Percentiles rank a stretch among this genome's conserved stretches.
Conservation (phyloP, 1,140 invertebrate genomes). For the Drosophila paulistorum region DNA sequence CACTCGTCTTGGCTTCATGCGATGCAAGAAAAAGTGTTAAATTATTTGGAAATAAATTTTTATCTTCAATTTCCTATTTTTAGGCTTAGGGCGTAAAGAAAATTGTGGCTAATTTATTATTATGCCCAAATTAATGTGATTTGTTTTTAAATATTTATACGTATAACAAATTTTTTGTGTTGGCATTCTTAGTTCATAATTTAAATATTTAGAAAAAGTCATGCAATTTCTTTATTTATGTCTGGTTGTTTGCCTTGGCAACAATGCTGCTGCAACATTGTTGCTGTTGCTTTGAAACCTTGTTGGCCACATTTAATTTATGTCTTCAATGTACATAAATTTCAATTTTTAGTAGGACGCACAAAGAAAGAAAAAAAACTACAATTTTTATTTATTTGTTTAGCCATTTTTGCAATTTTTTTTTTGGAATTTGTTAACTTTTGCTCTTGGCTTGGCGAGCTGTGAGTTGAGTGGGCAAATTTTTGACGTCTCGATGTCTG, state of each 20-base stretch:
- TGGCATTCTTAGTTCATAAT: background rate
- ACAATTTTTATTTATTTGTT: slow-evolving; percentile 66
- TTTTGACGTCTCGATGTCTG: slow-evolving; percentile 77
- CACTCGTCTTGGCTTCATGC: background rate
- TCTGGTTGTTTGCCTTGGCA: slow-evolving; percentile 28
- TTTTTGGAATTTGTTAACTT: slow-evolving; percentile 46
- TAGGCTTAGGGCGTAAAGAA: background rate
- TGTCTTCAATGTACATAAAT: slow-evolving; percentile 59
- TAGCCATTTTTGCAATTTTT: slow-evolving; percentile 39
- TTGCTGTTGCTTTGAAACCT: background rate
- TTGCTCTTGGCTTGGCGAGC: slow-evolving; percentile 43
- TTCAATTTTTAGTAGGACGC: slow-evolving; percentile 50
- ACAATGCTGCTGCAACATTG: slow-evolving; percentile 40
- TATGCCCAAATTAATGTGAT: slow-evolving; percentile 31
- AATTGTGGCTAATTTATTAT: slow-evolving; percentile 24
- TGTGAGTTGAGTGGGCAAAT: slow-evolving; percentile 18
- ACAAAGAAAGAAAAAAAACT: background rate
- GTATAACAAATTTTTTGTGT: background rate
- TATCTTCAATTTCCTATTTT: slow-evolving; percentile 1
- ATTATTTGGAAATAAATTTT: slow-evolving; percentile 49
- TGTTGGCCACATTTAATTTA: slow-evolving; percentile 50
- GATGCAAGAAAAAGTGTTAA: slow-evolving; percentile 47
- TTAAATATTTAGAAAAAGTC: too few species aligned
- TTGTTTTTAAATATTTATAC: slow-evolving; percentile 22
- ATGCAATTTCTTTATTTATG: too few species aligned